A percentile compares a stretch with the other conserved stretches of the same genome.
phyloP scores from a whole-genome alignment of 2,797 vertebrate genomes.

The Leucoraja ocellata region DNA sequence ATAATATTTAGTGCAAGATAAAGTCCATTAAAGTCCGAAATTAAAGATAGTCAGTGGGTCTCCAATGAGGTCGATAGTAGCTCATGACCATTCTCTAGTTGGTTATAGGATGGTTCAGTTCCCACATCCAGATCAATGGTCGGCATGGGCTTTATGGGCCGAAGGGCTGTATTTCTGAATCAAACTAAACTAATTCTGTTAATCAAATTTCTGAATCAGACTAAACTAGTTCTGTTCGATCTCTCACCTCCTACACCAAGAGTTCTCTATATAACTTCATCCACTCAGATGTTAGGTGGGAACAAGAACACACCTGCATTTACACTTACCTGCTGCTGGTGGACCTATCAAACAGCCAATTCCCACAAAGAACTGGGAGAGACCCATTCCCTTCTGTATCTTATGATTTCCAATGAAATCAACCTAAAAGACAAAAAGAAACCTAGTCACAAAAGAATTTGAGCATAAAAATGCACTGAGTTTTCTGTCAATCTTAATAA shows the following conservation, averaged over 20 bases:
- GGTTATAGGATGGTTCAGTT: too few species aligned
- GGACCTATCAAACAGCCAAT: slow-evolving; percentile 76
- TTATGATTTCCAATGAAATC: slow-evolving; percentile 71
- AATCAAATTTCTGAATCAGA: too few species aligned
- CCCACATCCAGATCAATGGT: too few species aligned
- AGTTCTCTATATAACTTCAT: background rate
- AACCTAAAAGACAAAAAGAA: slow-evolving; percentile 60
- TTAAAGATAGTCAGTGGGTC: too few species aligned
- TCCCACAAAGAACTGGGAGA: slow-evolving; percentile 82
- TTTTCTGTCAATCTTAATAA: background rate
- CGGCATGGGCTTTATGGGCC: too few species aligned
- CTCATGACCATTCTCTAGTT: too few species aligned
- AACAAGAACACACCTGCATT: background rate
- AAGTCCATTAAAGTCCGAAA: too few species aligned
- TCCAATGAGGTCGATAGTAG: too few species aligned
- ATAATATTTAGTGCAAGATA: too few species aligned
- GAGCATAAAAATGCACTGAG: background rate
- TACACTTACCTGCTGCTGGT: slow-evolving; percentile 75
- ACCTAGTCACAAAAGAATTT: background rate
- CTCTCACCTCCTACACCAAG: background rate
- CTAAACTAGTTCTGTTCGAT: background rate
- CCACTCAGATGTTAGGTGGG: background rate
- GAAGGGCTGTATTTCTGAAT: too few species aligned
- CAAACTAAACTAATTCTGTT: too few species aligned
- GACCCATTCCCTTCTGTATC: slow-evolving; percentile 78